A percentile compares a stretch with the other conserved stretches of the same genome.
Evolutionary conservation across 2,888 invertebrate genomes (phyloP).

Genomic region (Priocnemis perturbator): DNA sequence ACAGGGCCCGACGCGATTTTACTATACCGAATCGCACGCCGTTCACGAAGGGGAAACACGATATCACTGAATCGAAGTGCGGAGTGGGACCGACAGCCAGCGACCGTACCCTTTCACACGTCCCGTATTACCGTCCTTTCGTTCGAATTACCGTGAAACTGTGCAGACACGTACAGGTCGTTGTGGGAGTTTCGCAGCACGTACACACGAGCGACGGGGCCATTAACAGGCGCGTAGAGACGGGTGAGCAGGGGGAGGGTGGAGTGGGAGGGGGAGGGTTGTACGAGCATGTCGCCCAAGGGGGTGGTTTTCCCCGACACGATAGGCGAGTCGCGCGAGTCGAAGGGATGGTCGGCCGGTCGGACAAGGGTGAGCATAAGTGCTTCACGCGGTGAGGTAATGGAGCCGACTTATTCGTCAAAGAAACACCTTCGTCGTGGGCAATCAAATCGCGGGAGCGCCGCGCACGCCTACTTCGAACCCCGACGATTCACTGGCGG

Average conservation of each 20-base stretch:
- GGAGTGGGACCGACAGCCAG: slow-evolving; percentile 7
- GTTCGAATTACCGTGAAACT: slow-evolving; percentile 56
- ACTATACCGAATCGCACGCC: too few relatives aligned
- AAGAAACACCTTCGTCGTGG: slow-evolving; percentile 45
- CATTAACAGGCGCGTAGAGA: slow-evolving; percentile 25
- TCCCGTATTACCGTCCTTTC: slow-evolving; percentile 37
- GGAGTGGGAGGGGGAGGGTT: too few relatives aligned
- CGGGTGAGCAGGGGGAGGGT: too few relatives aligned
- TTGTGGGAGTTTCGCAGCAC: slow-evolving; percentile 25
- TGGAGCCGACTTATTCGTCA: slow-evolving; percentile 60
- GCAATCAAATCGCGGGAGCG: slow-evolving; percentile 32
- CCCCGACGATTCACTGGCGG: neutral
- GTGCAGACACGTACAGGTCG: slow-evolving; percentile 49
- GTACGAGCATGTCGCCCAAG: slow-evolving; percentile 38
- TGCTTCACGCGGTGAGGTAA: slow-evolving; percentile 61
- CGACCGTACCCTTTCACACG: slow-evolving; percentile 37
- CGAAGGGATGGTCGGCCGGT: slow-evolving; percentile 22
- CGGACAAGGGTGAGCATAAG: slow-evolving; percentile 49
- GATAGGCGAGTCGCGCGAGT: slow-evolving; percentile 12
- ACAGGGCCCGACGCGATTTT: too few relatives aligned
- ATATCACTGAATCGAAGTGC: slow-evolving; percentile 15
- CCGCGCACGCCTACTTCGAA: neutral
- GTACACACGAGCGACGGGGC: neutral
- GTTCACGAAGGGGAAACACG: slow-evolving; percentile 5
- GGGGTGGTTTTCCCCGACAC: slow-evolving; percentile 50